Base-by-base conservation (phyloP, 1,140 invertebrate species). In the Hormaphis cornu region DNA sequence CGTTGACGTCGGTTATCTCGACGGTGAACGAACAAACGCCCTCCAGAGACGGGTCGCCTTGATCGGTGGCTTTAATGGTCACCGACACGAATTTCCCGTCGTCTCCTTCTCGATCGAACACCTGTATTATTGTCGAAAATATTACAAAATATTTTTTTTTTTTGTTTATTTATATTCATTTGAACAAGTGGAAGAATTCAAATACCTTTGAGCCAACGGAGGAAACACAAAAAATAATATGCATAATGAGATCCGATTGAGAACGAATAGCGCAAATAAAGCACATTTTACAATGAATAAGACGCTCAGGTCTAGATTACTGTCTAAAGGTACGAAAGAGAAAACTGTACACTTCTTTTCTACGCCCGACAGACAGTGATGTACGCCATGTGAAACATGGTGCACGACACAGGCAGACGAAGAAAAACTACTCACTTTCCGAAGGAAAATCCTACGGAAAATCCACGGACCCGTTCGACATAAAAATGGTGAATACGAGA, bases 81-180 rank as follows among this genome's bases (percentile, higher is more conserved):
- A 96, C 92, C 0, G 91, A 95, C 1, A 96, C 93, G 77, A 95
- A 95, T 79, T 95, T 94, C 4, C 93, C 93, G 78, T 95, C 93
- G 74, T 96, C 92, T 1, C 93, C 93, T 82, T 95, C 93, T 72
- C 93, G 84, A 80, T 96, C 92, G 76, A 96, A 96, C 2, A 95
- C 93, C 84, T 85, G 71, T 10, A 20, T 3, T 1, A 54, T 7
- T 33, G 16, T 6, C n/a, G n/a, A n/a, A n/a, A n/a, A n/a, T n/a
- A n/a, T n/a, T n/a, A n/a, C n/a, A n/a, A n/a, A n/a, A n/a, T n/a
- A n/a, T n/a, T n/a, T n/a, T n/a, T n/a, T n/a, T n/a, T n/a, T n/a
- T n/a, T n/a, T n/a, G 37, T 61, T 3, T 9, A 33, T 35, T 12
- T 12, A 61, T 42, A 61, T 18, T 8, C 28, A 3, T 61, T 61